These are phyloP conservation scores for Xylocopa sonorina DNA, from an alignment of 1,140 invertebrate genomes.

Conservation along the genomic window DNA sequence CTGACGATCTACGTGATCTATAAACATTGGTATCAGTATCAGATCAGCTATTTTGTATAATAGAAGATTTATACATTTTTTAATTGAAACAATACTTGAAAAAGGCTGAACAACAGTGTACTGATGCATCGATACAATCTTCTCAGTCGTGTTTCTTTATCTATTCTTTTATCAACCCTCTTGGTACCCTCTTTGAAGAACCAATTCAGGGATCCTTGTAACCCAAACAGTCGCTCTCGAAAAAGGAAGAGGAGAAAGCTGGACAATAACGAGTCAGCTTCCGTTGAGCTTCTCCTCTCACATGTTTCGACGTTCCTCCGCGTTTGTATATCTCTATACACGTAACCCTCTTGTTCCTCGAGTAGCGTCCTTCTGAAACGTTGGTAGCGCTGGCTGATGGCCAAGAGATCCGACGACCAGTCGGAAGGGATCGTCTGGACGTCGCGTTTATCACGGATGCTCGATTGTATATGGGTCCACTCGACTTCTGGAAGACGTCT, in stretches of 20 bases:
- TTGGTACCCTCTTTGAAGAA: slow-evolving; percentile 3
- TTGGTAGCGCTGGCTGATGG: background rate
- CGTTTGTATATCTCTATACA: background rate
- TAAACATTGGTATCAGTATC: too few species aligned
- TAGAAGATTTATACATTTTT: too few species aligned
- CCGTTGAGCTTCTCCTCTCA: background rate
- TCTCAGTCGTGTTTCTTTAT: background rate
- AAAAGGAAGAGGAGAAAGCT: background rate
- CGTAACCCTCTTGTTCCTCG: background rate
- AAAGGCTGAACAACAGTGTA: too few species aligned
- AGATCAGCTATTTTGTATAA: too few species aligned
- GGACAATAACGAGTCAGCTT: slow-evolving; percentile 1
- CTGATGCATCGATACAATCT: too few species aligned
- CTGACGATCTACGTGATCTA: too few species aligned
- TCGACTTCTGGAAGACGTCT: background rate
- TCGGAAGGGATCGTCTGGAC: background rate
- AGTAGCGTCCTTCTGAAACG: background rate
- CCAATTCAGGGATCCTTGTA: too few species aligned
- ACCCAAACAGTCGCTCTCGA: background rate
- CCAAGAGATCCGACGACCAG: background rate
- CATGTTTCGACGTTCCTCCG: background rate
- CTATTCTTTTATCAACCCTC: background rate
- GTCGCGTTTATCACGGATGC: background rate
- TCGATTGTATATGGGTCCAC: background rate
- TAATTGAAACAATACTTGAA: too few species aligned